Conservation (phyloP, 1,140 invertebrate genomes). For the Physella acuta region DNA sequence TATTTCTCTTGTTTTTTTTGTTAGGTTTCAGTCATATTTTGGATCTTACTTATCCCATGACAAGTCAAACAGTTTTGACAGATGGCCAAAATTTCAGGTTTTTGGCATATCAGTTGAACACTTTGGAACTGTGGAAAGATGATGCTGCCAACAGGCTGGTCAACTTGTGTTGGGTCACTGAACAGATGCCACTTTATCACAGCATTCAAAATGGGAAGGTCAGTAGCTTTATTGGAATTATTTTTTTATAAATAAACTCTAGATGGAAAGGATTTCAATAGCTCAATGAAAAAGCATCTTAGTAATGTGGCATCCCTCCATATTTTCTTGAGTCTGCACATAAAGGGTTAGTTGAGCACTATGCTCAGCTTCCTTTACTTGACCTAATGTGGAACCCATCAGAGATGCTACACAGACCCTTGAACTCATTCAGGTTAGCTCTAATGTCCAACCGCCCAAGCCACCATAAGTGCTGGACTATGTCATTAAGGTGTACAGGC, state of each 20-base stretch:
- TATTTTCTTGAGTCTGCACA: neutral
- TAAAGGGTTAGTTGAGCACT: neutral
- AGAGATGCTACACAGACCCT: too few relatives aligned
- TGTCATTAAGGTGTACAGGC: too few relatives aligned
- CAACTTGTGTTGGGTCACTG: slow-evolving; percentile 82
- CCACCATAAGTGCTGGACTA: too few relatives aligned
- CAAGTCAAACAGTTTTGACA: slow-evolving; percentile 80
- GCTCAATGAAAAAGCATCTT: neutral
- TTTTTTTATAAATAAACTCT: neutral
- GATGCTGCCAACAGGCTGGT: slow-evolving; percentile 68
- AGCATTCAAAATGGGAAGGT: slow-evolving; percentile 72
- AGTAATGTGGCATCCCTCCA: neutral
- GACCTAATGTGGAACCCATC: neutral
- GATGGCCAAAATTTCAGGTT: slow-evolving; percentile 83
- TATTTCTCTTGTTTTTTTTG: too few relatives aligned
- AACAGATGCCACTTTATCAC: slow-evolving; percentile 74
- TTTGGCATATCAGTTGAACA: slow-evolving; percentile 87
- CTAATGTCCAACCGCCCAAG: too few relatives aligned
- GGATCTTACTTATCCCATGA: slow-evolving; percentile 84
- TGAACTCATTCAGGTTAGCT: too few relatives aligned
- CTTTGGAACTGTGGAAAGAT: slow-evolving; percentile 68
- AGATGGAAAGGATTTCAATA: neutral
- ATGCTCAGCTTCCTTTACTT: neutral
- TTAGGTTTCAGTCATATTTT: slow-evolving; percentile 82
- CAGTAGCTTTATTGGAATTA: neutral